A percentile compares a stretch with the other conserved stretches of the same genome.
These are phyloP conservation scores for Oreotrochilus melanogaster DNA, from an alignment of 2,113 vertebrate species.

Conservation along the genomic window DNA sequence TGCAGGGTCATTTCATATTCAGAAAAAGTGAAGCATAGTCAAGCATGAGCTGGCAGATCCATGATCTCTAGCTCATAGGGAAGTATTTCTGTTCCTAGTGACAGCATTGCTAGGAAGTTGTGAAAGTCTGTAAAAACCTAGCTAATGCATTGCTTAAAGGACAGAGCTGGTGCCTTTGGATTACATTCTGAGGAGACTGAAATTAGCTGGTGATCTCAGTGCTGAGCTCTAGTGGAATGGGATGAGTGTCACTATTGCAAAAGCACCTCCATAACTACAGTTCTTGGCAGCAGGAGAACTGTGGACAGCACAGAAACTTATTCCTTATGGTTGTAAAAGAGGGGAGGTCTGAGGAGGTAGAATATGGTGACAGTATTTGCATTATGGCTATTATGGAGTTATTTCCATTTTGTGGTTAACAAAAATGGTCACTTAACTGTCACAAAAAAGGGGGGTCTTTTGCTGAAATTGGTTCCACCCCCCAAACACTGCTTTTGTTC, in stretches of 20 bases:
- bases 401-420: neutral
- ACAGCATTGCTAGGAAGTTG: neutral
- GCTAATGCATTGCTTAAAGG: neutral
- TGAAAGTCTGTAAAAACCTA: neutral
- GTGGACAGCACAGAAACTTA: neutral
- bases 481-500: neutral
- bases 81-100: neutral
- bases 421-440: neutral
- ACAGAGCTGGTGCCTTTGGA: neutral
- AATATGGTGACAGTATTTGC: fast-evolving
- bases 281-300: neutral
- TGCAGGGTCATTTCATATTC: neutral
- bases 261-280: neutral
- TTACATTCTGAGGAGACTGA: neutral
- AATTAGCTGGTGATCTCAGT: neutral
- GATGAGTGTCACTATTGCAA: neutral
- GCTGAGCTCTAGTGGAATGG: neutral
- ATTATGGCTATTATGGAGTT: neutral
- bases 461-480: neutral
- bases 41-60: fast-evolving
- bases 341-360: neutral
- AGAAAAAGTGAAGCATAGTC: neutral
- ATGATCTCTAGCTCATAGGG: neutral
- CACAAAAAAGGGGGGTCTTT: neutral
- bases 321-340: neutral